Conservation (phyloP, 2,797 vertebrate genomes). For the Microhierax caerulescens region DNA sequence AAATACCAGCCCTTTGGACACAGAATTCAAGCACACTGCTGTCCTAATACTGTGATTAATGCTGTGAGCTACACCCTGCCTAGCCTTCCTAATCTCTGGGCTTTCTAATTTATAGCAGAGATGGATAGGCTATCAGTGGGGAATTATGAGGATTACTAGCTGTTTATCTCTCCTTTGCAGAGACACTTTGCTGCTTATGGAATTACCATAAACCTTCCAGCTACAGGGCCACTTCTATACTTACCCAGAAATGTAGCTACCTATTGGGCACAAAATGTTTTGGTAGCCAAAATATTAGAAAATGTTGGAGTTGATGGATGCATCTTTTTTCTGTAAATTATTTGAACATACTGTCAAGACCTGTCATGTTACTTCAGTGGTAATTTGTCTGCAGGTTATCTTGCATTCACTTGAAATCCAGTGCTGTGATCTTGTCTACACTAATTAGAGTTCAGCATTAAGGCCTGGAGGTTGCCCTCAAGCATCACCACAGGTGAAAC, state of each 20-base stretch:
- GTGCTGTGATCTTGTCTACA: conserved; percentile 43
- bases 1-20: conserved; percentile 20
- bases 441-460: conserved; percentile 46
- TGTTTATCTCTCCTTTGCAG: conserved; percentile 78
- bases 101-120: conserved; percentile 77
- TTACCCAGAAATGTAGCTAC: conserved; percentile 29
- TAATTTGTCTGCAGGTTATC: conserved; percentile 58
- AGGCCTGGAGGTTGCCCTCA: conserved; percentile 22
- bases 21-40: conserved; percentile 17
- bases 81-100: conserved; percentile 72
- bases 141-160: conserved; percentile 79
- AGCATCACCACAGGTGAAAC: conserved; percentile 40
- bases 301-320: neutral
- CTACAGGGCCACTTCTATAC: conserved; percentile 28
- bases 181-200: conserved; percentile 65
- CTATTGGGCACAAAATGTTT: neutral
- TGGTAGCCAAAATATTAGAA: conserved; percentile 26
- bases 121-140: conserved; percentile 78
- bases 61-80: conserved; percentile 47
- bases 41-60: conserved; percentile 64
- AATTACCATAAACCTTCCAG: conserved; percentile 66
- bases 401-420: conserved; percentile 18
- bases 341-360: conserved; percentile 38
- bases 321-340: neutral
- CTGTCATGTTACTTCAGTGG: neutral